Conservation (phyloP, 1,140 invertebrate species). For the Whitmania pigra region DNA sequence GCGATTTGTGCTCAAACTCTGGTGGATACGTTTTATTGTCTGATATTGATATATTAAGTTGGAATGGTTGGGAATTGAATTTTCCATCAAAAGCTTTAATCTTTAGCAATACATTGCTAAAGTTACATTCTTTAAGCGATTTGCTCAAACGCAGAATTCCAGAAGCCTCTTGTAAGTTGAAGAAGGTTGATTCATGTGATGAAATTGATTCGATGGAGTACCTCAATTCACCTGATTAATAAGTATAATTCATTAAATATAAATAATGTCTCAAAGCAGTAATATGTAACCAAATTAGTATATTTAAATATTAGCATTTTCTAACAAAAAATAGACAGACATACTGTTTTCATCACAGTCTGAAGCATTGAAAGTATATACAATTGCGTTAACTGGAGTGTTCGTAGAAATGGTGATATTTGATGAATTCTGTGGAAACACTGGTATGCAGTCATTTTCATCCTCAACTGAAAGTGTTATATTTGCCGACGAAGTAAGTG, state of each 20-base stretch:
- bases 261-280: neutral
- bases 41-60: no score
- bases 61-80: no score
- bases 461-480: constrained; percentile 2
- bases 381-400: constrained; percentile 11
- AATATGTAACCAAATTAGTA: neutral
- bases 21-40: no score
- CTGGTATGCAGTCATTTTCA: constrained; percentile 8
- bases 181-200: neutral
- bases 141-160: no score
- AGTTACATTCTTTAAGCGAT: no score
- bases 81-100: no score
- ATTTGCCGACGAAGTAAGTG: constrained; percentile 4
- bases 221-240: neutral
- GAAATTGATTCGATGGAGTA: neutral
- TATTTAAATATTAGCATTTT: neutral
- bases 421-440: neutral
- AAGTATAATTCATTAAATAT: neutral
- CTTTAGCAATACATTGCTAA: no score
- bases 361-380: neutral
- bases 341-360: constrained; percentile 8
- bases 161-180: no score
- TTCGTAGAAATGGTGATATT: neutral
- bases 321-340: neutral
- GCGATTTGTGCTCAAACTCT: no score